Evolutionary conservation across 2,113 vertebrate species (phyloP).

Genomic region (Callorhinus ursinus): DNA sequence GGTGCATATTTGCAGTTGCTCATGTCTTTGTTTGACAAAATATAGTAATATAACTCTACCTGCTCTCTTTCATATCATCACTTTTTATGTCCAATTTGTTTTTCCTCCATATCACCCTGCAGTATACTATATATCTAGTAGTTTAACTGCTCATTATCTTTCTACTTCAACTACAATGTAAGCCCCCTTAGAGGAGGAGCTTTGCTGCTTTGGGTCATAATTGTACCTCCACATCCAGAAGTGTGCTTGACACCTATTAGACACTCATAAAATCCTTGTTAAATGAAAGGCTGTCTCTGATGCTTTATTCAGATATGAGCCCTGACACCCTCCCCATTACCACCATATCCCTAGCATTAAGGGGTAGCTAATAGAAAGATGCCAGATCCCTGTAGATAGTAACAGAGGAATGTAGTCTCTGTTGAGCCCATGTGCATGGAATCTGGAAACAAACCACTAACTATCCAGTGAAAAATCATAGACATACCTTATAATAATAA

Average conservation of each 20-base stretch:
- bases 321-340: neutral
- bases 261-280: neutral
- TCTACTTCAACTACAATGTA: neutral
- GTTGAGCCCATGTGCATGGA: neutral
- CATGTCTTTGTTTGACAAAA: conserved; percentile 2
- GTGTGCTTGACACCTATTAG: neutral
- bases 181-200: neutral
- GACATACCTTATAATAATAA: neutral
- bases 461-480: neutral
- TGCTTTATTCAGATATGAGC: neutral
- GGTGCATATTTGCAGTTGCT: neutral
- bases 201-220: neutral
- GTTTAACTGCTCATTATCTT: neutral
- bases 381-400: neutral
- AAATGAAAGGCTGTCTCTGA: neutral
- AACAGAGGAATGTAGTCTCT: neutral
- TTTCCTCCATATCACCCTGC: neutral
- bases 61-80: neutral
- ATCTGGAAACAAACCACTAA: neutral
- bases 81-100: neutral
- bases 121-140: neutral
- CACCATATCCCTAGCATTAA: neutral
- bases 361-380: neutral
- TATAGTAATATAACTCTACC: neutral
- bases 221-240: neutral